phyloP scores from a whole-genome alignment of 1,140 invertebrate genomes.

The Neelides sp. region DNA sequence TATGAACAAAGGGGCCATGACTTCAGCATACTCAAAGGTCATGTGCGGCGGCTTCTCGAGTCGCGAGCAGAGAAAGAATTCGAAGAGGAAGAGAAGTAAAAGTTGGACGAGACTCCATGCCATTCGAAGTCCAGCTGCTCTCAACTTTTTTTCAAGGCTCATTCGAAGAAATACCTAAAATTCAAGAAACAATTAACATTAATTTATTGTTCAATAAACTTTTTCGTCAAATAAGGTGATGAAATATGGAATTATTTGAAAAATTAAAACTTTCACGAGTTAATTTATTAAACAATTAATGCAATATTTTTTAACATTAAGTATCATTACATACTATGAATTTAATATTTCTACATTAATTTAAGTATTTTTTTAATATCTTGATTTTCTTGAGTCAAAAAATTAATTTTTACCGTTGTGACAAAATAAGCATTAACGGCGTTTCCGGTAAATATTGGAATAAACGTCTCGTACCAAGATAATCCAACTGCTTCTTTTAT shows the following conservation, averaged over 20 bases:
- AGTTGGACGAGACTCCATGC: conserved; percentile 75
- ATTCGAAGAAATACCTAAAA: conserved; percentile 87
- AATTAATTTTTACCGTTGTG: too few relatives aligned
- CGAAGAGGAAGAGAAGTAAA: conserved; percentile 75
- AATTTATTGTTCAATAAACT: too few relatives aligned
- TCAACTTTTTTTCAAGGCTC: conserved; percentile 51
- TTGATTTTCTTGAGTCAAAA: too few relatives aligned
- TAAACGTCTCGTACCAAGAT: conserved; percentile 65
- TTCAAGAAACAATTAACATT: too few relatives aligned
- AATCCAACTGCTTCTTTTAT: conserved; percentile 38
- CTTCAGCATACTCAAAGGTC: conserved; percentile 74
- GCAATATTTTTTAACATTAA: too few relatives aligned
- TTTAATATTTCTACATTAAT: too few relatives aligned
- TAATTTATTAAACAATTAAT: too few relatives aligned
- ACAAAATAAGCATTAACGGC: conserved; percentile 87
- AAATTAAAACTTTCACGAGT: too few relatives aligned
- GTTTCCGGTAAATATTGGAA: conserved; percentile 79
- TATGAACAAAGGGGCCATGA: conserved; percentile 82
- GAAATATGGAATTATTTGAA: too few relatives aligned
- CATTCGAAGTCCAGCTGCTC: conserved; percentile 56
- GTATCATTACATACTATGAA: too few relatives aligned
- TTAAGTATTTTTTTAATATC: too few relatives aligned
- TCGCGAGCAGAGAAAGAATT: conserved; percentile 81
- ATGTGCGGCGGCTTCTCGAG: conserved; percentile 63
- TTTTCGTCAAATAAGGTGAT: too few relatives aligned